Conservation (phyloP, 1,140 invertebrate species). For the Lepidurus arcticus region DNA sequence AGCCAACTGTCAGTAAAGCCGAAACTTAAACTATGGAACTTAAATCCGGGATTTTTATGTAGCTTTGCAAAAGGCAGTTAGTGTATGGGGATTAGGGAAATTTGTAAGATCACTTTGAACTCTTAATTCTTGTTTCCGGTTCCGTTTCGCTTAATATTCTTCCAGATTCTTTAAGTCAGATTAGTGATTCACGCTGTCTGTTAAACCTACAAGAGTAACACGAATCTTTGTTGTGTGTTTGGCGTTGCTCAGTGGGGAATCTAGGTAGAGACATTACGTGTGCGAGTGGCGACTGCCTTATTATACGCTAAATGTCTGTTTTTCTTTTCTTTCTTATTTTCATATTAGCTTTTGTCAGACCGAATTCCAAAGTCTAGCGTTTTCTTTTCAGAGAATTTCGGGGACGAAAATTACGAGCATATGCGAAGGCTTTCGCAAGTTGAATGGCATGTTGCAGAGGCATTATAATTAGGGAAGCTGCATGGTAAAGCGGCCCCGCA, state of each 20-base stretch:
- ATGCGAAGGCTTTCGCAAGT: background rate
- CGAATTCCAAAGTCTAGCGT: background rate
- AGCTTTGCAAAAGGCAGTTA: no score
- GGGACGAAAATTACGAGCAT: background rate
- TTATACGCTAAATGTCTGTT: background rate
- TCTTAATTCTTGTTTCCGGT: background rate
- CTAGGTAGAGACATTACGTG: background rate
- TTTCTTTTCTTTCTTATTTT: background rate
- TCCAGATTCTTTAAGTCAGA: background rate
- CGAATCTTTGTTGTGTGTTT: conserved; percentile 1
- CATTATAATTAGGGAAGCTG: background rate
- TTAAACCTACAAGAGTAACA: background rate
- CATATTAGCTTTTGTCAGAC: background rate
- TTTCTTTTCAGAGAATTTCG: background rate
- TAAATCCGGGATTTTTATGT: no score
- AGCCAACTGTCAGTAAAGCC: background rate
- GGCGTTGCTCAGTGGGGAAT: background rate
- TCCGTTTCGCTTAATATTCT: background rate
- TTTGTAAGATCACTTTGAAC: no score
- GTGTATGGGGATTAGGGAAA: no score
- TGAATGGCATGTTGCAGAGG: background rate
- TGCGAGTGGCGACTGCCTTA: background rate
- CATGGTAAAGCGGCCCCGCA: background rate
- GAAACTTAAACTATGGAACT: no score
- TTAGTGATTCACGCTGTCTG: background rate